A percentile compares a stretch with the other conserved stretches of the same genome.
These are phyloP conservation scores for Nymphalis io DNA, from an alignment of 1,140 invertebrate species.

Conservation along the genomic window DNA sequence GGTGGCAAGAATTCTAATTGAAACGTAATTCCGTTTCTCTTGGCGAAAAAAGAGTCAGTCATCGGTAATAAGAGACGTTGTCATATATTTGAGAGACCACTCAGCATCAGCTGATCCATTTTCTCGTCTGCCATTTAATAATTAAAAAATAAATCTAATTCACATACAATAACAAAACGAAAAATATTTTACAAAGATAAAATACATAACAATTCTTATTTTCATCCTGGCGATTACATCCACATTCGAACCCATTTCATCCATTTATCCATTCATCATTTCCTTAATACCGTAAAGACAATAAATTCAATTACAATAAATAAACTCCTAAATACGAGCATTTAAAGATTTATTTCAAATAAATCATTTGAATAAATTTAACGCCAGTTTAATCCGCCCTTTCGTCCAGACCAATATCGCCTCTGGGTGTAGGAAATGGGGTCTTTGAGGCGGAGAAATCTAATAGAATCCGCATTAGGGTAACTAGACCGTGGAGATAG, in stretches of 20 bases:
- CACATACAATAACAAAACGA: no score
- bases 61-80: no score
- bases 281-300: neutral
- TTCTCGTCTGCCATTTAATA: no score
- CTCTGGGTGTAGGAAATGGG: constrained; percentile 4
- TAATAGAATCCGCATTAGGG: constrained; percentile 8
- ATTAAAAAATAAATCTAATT: no score
- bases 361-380: constrained; percentile 1
- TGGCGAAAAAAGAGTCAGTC: no score
- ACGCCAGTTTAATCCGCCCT: neutral
- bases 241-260: neutral
- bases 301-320: constrained; percentile 3
- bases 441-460: constrained; percentile 1
- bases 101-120: no score
- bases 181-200: no score
- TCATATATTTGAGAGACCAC: no score
- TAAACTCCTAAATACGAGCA: neutral
- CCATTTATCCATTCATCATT: neutral
- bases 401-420: neutral
- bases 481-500: constrained; percentile 11
- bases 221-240: no score
- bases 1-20: no score
- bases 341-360: neutral
- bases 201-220: no score
- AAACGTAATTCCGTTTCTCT: no score